phyloP scores from a whole-genome alignment of 1,140 invertebrate genomes.

The Drosophila leontia region DNA sequence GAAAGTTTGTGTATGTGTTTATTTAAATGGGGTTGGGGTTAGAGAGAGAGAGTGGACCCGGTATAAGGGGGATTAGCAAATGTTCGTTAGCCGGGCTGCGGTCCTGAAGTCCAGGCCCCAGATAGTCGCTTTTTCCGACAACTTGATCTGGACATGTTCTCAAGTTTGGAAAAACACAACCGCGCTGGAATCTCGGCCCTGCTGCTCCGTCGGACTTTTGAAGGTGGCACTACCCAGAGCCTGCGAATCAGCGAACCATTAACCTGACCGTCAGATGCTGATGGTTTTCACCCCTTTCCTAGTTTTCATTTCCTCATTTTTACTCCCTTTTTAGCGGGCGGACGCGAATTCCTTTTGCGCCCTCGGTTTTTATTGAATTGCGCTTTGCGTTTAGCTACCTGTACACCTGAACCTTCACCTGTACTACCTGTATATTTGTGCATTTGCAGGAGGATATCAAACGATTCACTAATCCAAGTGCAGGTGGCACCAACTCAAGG shows the following conservation, averaged over 20 bases:
- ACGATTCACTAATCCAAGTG: constrained; percentile 11
- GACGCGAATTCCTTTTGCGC: constrained; percentile 22
- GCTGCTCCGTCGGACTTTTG: constrained; percentile 4
- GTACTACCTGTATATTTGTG: constrained; percentile 3
- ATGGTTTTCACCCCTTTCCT: constrained; percentile 17
- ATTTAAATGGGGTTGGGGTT: constrained; percentile 19
- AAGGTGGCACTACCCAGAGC: constrained; percentile 19
- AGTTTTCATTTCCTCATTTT: constrained; percentile 12
- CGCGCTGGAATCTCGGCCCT: constrained; percentile 28
- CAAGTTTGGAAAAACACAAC: constrained; percentile 64
- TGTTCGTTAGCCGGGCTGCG: constrained; percentile 54
- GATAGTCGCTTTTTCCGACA: constrained; percentile 74
- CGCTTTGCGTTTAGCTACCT: constrained; percentile 14
- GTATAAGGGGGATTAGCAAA: constrained; percentile 38
- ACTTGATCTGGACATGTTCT: constrained; percentile 78
- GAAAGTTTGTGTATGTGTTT: constrained; percentile 38
- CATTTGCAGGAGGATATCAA: constrained; percentile 19
- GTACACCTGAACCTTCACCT: constrained; percentile 4
- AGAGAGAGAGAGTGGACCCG: constrained; percentile 2
- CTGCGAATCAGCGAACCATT: constrained; percentile 64
- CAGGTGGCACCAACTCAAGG: constrained; percentile 25
- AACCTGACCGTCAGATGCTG: constrained; percentile 66
- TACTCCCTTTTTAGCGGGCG: constrained; percentile 18
- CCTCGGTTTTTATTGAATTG: constrained; percentile 57
- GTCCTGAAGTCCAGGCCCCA: constrained; percentile 46